phyloP scores from a whole-genome alignment of 2,888 invertebrate genomes.

The Microctonus brassicae region DNA sequence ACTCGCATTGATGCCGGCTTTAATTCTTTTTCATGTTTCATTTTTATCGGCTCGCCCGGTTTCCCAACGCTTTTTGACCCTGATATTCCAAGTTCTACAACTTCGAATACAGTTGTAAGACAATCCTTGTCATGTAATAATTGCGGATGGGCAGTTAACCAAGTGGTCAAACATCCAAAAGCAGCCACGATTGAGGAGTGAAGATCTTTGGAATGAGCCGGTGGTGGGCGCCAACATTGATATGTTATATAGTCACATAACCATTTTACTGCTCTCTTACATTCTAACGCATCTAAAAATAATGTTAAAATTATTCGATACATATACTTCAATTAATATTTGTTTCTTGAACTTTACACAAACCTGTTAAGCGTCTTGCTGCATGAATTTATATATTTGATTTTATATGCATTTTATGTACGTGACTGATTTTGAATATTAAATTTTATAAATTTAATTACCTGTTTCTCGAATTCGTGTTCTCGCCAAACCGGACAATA shows the following conservation, averaged over 20 bases:
- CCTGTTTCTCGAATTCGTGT: conserved; percentile 91
- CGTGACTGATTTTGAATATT: conserved; percentile 13
- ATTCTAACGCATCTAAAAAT: conserved; percentile 86
- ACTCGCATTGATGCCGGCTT: conserved; percentile 98
- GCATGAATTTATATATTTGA: conserved; percentile 58
- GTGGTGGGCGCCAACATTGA: conserved; percentile 95
- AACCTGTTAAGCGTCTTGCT: conserved; percentile 74
- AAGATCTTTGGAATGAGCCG: conserved; percentile 91
- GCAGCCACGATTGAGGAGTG: conserved; percentile 96
- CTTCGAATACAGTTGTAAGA: conserved; percentile 93
- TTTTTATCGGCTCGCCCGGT: conserved; percentile 88
- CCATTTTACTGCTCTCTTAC: conserved; percentile 95
- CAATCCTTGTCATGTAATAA: conserved; percentile 93
- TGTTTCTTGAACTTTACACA: conserved; percentile 26
- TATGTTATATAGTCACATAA: conserved; percentile 97
- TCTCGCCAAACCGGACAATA: conserved; percentile 90
- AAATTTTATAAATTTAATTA: conserved; percentile 63
- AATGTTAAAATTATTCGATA: neutral
- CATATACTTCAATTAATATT: too few relatives aligned
- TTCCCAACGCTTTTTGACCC: conserved; percentile 92
- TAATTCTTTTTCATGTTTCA: conserved; percentile 95
- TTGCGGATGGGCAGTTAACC: conserved; percentile 92
- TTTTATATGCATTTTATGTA: conserved; percentile 19
- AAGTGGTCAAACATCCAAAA: conserved; percentile 90
- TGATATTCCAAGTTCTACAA: conserved; percentile 96